Evolutionary conservation across 2,888 invertebrate species (phyloP), one percentile per base, ranked within the genome.

Genomic region (Chrysodeixis includens): DNA sequence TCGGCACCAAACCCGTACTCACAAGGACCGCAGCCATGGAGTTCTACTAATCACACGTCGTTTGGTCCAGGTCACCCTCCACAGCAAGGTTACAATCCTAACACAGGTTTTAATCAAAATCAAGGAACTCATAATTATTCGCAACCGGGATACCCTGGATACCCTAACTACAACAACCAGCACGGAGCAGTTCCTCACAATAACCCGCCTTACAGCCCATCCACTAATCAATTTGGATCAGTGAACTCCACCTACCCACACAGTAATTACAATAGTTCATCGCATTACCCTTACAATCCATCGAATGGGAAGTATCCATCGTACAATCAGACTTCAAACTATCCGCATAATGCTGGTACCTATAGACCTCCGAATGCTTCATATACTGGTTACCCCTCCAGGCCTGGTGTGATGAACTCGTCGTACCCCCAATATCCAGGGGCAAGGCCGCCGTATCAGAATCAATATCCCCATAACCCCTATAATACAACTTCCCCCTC

Each of bases 371-470:
- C 60, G 32, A 79, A 73, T 57, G 30, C 76, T 20, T 46, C 74
- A 18, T 60, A 66, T 46, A 52, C 78, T 66, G 70, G 66, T 46
- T 68, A 20, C 18, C 53, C 72, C 20, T 58, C 72, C 79, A 22
- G n/a, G n/a, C n/a, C n/a, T n/a, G n/a, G n/a, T n/a, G n/a, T n/a
- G 58, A 22, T 35, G 14, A 63, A 61, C 46, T 60, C 52, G 18
- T 56, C 59, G 66, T 69, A 74, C 57, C 54, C 77, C 1, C 62
- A 60, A 18, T 49, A 7, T 30, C 56, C 69, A 14, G 62, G 67
- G 1, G n/a, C 30, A 18, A 40, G 10, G 30, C 51, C 69, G 56
- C 30, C 51, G 32, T 22, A 58, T 35, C 35, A 59, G 7, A 8
- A 12, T 2, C 40, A 53, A 14, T 30, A 53, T 40, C 60, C 60